Percentiles rank a stretch among this genome's conserved stretches.
phyloP scores from a whole-genome alignment of 2,113 vertebrate species.

The Hystrix brachyura region DNA sequence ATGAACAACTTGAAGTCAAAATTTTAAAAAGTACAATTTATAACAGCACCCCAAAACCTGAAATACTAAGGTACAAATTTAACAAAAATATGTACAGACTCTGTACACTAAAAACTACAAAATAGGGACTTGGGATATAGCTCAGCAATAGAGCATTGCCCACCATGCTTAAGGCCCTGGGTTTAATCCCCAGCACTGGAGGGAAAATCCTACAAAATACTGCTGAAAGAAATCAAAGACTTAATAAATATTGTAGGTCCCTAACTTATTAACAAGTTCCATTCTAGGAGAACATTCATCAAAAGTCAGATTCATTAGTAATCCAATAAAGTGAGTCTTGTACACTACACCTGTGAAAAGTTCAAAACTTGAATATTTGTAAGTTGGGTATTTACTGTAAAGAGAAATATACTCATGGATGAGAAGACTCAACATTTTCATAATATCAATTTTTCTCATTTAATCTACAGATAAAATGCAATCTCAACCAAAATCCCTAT shows the following conservation, averaged over 20 bases:
- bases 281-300: background rate
- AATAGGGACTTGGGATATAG: background rate
- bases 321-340: background rate
- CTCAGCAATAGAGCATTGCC: background rate
- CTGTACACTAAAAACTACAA: background rate
- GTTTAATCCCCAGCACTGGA: background rate
- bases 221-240: background rate
- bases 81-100: slow-evolving; percentile 3
- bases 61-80: slow-evolving; percentile 24
- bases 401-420: background rate
- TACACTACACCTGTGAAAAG: too few relatives aligned
- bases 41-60: background rate
- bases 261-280: background rate
- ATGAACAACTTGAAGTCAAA: slow-evolving; percentile 33
- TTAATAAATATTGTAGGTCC: background rate
- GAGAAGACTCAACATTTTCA: background rate
- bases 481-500: background rate
- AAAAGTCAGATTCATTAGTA: background rate
- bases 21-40: slow-evolving; percentile 15
- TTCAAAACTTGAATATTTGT: background rate
- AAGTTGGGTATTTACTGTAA: background rate
- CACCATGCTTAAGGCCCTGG: background rate
- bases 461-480: background rate
- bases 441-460: background rate
- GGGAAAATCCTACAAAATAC: background rate